These are phyloP conservation scores for Prunella himalayana DNA, from an alignment of 2,113 vertebrate genomes.

Conservation along the genomic window DNA sequence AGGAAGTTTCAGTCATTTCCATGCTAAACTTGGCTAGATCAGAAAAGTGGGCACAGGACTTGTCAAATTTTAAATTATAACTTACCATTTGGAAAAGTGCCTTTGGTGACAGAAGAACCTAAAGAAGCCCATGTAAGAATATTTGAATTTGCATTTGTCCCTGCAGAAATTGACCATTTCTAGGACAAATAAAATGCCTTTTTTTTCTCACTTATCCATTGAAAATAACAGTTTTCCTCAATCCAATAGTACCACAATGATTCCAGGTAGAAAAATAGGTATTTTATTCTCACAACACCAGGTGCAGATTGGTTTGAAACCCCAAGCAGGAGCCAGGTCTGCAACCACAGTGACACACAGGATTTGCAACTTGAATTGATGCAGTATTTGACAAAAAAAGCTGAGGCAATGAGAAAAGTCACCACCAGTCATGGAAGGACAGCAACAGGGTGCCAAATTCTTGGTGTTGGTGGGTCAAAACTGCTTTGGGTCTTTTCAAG, in stretches of 20 bases:
- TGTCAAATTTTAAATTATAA: neutral
- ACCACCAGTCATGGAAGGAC: neutral
- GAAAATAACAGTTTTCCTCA: neutral
- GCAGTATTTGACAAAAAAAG: neutral
- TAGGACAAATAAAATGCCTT: neutral
- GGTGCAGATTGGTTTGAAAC: neutral
- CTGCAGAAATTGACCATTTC: neutral
- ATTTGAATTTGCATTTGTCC: neutral
- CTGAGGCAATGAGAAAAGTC: neutral
- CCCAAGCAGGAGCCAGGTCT: neutral
- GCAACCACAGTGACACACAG: accelerated
- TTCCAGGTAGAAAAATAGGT: neutral
- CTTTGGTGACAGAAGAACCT: neutral
- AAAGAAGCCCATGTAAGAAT: neutral
- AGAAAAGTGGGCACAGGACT: neutral
- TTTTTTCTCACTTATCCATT: neutral
- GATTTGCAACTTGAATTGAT: accelerated
- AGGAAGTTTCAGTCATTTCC: neutral
- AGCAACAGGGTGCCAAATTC: neutral
- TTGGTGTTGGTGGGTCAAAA: neutral
- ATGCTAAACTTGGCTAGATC: neutral
- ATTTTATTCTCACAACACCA: neutral
- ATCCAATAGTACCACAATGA: neutral
- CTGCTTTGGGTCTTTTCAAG: neutral
- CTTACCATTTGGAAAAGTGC: neutral